Evolutionary conservation across 2,113 vertebrate genomes (phyloP), one percentile per base, ranked within the genome.

Genomic region (Stigmatopora nigra): DNA sequence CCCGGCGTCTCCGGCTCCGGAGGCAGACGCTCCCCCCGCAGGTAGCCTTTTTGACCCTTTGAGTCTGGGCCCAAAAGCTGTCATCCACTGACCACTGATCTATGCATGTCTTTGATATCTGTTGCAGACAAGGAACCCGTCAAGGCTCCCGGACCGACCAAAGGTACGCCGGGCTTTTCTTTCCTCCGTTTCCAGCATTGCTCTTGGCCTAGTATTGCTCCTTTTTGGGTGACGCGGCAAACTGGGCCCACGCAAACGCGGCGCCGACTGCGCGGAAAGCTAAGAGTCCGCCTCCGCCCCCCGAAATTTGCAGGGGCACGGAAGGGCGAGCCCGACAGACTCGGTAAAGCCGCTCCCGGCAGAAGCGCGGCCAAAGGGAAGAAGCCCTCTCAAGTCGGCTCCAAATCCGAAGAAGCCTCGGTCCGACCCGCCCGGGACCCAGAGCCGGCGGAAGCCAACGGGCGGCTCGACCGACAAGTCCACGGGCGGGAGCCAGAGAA

Each of bases 121-220:
- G 78, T 79, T 82, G 55, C 84, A 88, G 88, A 89, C 72, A 88
- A 82, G 60, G 88, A 77, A 67, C 94, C 94, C 11, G 91, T 97
- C 61, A 90, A 90, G 55, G 69, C 88, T 56, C 96, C 96, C 55
- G 92, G 94, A 73, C 92, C 92, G 71, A 94, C 92, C 83, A 91
- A 95, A 95, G 94, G 96, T 98, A 94, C 74, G 66, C 3, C 5
- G 47, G 52, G 8, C 7, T 35, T 63, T 49, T 25, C 22, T 63
- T 17, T 49, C 22, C 31, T 25, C 25, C 16, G 16, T 25, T 63
- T 2, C 20, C 6, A 14, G 35, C 81, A 47, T 45, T 70, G 36
- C 76, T 22, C 63, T 44, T 36, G 3, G 16, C 61, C 36, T 48
- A 45, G 68, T 83, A 53, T 65, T 9, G 36, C 49, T 68, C 60